Conservation (phyloP, 35 echinoderm and acorn worm species). For the Apostichopus japonicus region DNA sequence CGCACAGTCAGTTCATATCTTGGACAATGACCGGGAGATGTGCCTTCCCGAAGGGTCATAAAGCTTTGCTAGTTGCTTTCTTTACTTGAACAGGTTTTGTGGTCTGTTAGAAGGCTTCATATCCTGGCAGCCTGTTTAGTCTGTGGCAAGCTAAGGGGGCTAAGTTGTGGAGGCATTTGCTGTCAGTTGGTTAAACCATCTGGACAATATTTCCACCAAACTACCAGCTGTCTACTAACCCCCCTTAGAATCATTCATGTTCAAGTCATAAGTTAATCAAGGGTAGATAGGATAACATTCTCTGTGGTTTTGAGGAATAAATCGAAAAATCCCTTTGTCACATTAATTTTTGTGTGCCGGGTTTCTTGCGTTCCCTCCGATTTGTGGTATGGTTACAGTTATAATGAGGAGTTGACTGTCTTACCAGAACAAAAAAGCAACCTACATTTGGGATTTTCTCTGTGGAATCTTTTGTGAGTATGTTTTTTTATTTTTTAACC, state of each 20-base stretch:
- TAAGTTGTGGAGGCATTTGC: background rate
- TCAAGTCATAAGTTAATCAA: background rate
- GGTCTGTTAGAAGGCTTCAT: constrained; percentile 11
- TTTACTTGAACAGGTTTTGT: constrained; percentile 21
- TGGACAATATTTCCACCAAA: constrained; percentile 9
- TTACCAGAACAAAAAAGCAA: background rate
- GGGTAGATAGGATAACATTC: background rate
- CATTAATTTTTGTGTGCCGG: background rate
- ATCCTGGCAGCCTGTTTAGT: constrained; percentile 36
- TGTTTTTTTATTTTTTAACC: no score
- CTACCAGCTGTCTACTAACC: background rate
- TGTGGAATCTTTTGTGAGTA: background rate
- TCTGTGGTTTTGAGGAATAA: constrained; percentile 19
- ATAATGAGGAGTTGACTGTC: background rate
- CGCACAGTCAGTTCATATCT: background rate
- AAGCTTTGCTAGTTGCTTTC: background rate
- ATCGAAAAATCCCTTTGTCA: background rate
- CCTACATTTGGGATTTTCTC: background rate
- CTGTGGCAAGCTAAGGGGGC: constrained; percentile 3
- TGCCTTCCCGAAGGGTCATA: background rate
- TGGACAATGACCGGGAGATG: constrained; percentile 33
- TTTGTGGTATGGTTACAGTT: constrained; percentile 18
- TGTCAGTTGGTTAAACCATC: background rate
- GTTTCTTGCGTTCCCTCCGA: background rate
- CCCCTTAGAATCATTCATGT: constrained; percentile 17